A percentile compares a stretch with the other conserved stretches of the same genome.
Evolutionary conservation across 2,797 vertebrate species (phyloP).

Genomic region (Typhlichthys subterraneus): DNA sequence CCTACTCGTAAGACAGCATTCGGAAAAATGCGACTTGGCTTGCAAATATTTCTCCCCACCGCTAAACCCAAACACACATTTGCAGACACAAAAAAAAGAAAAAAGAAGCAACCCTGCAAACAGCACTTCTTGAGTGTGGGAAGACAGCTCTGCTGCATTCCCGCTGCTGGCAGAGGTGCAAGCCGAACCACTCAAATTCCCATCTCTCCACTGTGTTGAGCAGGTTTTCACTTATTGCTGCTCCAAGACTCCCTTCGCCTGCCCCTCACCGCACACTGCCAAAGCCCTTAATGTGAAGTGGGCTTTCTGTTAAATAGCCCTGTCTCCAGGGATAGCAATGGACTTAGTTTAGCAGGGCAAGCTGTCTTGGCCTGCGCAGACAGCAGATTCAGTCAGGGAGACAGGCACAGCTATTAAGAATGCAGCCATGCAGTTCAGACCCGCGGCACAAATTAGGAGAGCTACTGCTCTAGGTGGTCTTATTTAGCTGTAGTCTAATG

Average conservation of each 20-base stretch:
- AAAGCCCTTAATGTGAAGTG: slow-evolving; percentile 65
- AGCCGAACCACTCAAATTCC: slow-evolving; percentile 52
- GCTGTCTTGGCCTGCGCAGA: slow-evolving; percentile 28
- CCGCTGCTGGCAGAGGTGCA: slow-evolving; percentile 49
- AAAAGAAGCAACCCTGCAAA: background rate
- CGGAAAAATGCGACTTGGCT: slow-evolving; percentile 25
- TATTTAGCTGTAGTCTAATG: slow-evolving; percentile 17
- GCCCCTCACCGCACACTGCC: slow-evolving; percentile 48
- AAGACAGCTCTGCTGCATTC: slow-evolving; percentile 58
- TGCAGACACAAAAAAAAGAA: slow-evolving; percentile 19
- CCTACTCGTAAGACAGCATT: too few relatives aligned
- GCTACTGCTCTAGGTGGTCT: slow-evolving; percentile 13
- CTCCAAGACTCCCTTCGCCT: slow-evolving; percentile 43
- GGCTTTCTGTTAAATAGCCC: slow-evolving; percentile 58
- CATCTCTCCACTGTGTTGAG: slow-evolving; percentile 31
- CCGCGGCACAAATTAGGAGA: slow-evolving; percentile 18
- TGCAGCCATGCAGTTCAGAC: slow-evolving; percentile 18
- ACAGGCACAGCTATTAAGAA: slow-evolving; percentile 14
- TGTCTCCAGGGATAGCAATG: slow-evolving; percentile 53
- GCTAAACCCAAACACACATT: slow-evolving; percentile 15
- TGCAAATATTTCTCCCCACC: slow-evolving; percentile 7
- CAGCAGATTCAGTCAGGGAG: slow-evolving; percentile 18
- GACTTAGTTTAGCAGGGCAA: slow-evolving; percentile 38
- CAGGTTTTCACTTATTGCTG: slow-evolving; percentile 52
- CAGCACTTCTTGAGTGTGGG: slow-evolving; percentile 37